Base-by-base conservation (phyloP, 2,797 vertebrate species). In the Falco columbarius region DNA sequence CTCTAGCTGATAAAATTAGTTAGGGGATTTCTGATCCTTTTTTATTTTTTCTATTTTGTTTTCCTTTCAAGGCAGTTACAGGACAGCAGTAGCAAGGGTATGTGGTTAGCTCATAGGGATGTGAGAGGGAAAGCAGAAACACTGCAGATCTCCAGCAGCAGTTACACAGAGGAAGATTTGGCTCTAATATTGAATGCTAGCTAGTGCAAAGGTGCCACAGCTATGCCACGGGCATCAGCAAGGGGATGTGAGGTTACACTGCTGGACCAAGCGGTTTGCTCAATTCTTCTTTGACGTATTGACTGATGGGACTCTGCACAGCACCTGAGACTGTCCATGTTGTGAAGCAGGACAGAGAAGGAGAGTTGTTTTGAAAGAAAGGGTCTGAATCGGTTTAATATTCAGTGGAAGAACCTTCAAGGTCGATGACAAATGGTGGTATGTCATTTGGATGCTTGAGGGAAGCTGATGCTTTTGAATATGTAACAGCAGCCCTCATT, bases 101-200 rank as follows among this genome's bases (percentile, higher is more conserved):
- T 91, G 92, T 79, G 96, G 97, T 97, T 95, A 97, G 92, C 72
- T 93, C 73, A 94, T 65, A 95, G 67, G 94, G 96, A 97, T 97
- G 91, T 97, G 95, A 97, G 96, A 97, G 77, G 95, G 94, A 97
- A 97, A 97, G 95, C 84, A 97, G 96, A 97, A 97, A 96, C 68
- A 63, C 20, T 88, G 90, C 51, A 79, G 51, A 83, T 51, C 81
- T 93, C 59, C 47, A 44, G 34, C 74, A 90, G 40, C 49, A 84
- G 66, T 80, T 82, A 84, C 67, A 49, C 5, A 74, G 79, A 44
- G n/a, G 74, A 89, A 85, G 40, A 63, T 74, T 67, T 76, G 58
- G 26, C 46, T 95, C 34, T 62, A 58, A 72, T 51, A 73, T 24
- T 36, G 52, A 86, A 54, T 36, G 7, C 14, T 46, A 36, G 22